Evolutionary conservation across 2,113 vertebrate genomes (phyloP).

Genomic region (Cervus canadensis): DNA sequence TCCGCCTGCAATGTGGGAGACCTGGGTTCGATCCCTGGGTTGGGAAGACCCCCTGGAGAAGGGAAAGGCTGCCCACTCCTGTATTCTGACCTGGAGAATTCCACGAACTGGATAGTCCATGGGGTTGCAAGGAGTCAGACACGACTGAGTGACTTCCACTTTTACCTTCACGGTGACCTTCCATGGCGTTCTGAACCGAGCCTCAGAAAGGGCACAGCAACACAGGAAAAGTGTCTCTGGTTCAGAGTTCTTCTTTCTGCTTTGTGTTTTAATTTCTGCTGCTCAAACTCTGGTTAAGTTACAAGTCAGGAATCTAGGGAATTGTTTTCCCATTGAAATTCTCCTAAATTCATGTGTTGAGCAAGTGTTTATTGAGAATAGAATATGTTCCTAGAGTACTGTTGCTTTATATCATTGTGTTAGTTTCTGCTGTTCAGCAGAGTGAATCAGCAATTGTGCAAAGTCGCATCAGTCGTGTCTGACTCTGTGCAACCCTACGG

Average conservation of each 20-base stretch:
- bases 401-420: not conserved
- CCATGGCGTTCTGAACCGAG: too few species aligned
- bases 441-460: not conserved
- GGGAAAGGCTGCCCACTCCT: not conserved
- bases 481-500: not conserved
- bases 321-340: not conserved
- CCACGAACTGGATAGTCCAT: not conserved
- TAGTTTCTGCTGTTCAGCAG: not conserved
- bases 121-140: not conserved
- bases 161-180: not conserved
- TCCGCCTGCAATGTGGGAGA: not conserved
- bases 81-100: not conserved
- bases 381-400: not conserved
- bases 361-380: not conserved
- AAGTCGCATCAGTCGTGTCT: not conserved
- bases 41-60: not conserved
- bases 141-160: not conserved
- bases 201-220: not conserved
- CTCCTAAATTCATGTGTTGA: not conserved
- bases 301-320: not conserved
- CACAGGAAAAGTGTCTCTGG: not conserved
- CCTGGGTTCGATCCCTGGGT: not conserved
- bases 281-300: not conserved
- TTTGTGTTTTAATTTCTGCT: not conserved
- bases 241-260: not conserved